phyloP scores from a whole-genome alignment of 2,888 invertebrate genomes.

The Pelosia muscerda region DNA sequence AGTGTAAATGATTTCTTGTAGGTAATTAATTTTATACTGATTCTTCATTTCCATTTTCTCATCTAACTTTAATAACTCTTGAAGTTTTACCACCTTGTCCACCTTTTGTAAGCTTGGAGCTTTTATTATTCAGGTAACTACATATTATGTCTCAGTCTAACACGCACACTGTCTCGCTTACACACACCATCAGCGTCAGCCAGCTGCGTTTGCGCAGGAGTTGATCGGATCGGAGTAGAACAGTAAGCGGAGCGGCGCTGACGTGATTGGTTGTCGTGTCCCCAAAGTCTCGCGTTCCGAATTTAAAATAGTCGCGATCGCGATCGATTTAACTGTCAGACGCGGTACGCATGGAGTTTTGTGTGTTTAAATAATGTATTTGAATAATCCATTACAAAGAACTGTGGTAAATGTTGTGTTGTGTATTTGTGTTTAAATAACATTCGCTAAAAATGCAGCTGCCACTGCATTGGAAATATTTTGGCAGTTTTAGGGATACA shows the following conservation, averaged over 20 bases:
- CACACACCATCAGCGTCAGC: slow-evolving; percentile 60
- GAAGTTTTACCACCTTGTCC: slow-evolving; percentile 62
- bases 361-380: slow-evolving; percentile 29
- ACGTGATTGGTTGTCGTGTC: slow-evolving; percentile 76
- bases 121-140: slow-evolving; percentile 82
- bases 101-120: slow-evolving; percentile 74
- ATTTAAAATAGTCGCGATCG: slow-evolving; percentile 78
- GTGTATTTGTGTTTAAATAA: slow-evolving; percentile 60
- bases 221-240: slow-evolving; percentile 71
- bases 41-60: slow-evolving; percentile 35
- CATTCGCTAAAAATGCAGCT: slow-evolving; percentile 67
- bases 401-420: slow-evolving; percentile 59
- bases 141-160: slow-evolving; percentile 63
- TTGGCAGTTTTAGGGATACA: slow-evolving; percentile 57
- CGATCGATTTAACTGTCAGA: slow-evolving; percentile 69
- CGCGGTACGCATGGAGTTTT: slow-evolving; percentile 68
- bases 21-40: neutral
- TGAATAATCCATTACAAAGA: slow-evolving; percentile 38
- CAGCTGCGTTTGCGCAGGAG: slow-evolving; percentile 77
- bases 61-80: slow-evolving; percentile 48
- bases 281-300: slow-evolving; percentile 64
- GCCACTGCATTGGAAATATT: slow-evolving; percentile 60
- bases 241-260: slow-evolving; percentile 82
- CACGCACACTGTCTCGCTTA: slow-evolving; percentile 61
- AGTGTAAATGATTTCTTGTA: neutral